These are phyloP conservation scores for Prochilodus magdalenae DNA, from an alignment of 2,113 vertebrate genomes.

Conservation along the genomic window DNA sequence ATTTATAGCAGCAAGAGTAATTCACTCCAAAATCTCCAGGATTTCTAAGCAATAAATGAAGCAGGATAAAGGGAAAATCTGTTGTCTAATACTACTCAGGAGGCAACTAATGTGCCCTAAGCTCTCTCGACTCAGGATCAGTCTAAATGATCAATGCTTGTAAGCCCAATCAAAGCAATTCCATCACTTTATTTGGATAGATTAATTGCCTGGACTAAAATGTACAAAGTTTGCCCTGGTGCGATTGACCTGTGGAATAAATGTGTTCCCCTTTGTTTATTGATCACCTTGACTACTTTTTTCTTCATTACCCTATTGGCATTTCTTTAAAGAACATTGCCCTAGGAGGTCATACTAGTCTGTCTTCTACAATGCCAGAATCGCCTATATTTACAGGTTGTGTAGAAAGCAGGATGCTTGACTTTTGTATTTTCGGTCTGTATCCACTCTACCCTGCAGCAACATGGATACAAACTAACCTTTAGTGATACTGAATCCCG, in stretches of 20 bases:
- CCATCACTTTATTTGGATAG: slow-evolving; percentile 44
- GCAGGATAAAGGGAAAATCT: slow-evolving; percentile 63
- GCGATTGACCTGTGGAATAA: slow-evolving; percentile 47
- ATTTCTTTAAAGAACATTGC: slow-evolving; percentile 22
- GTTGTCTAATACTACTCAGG: slow-evolving; percentile 59
- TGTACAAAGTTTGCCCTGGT: slow-evolving; percentile 35
- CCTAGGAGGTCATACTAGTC: background rate
- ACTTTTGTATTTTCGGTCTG: too few relatives aligned
- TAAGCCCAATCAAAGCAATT: slow-evolving; percentile 51
- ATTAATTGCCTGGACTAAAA: slow-evolving; percentile 47
- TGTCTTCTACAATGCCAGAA: background rate
- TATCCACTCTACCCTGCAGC: too few relatives aligned
- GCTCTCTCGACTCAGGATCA: slow-evolving; percentile 52
- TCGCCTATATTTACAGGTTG: background rate
- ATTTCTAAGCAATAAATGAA: slow-evolving; percentile 48
- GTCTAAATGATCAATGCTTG: slow-evolving; percentile 48
- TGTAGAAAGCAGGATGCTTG: too few relatives aligned
- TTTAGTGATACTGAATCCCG: too few relatives aligned
- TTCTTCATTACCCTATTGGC: background rate
- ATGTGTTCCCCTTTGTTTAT: slow-evolving; percentile 31
- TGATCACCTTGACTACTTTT: slow-evolving; percentile 28
- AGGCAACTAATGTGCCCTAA: slow-evolving; percentile 59
- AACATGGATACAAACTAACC: too few relatives aligned
- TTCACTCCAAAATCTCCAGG: slow-evolving; percentile 40
- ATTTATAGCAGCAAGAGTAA: slow-evolving; percentile 32